Conservation (phyloP, 2,797 vertebrate species). For the Premnoplex brunnescens region DNA sequence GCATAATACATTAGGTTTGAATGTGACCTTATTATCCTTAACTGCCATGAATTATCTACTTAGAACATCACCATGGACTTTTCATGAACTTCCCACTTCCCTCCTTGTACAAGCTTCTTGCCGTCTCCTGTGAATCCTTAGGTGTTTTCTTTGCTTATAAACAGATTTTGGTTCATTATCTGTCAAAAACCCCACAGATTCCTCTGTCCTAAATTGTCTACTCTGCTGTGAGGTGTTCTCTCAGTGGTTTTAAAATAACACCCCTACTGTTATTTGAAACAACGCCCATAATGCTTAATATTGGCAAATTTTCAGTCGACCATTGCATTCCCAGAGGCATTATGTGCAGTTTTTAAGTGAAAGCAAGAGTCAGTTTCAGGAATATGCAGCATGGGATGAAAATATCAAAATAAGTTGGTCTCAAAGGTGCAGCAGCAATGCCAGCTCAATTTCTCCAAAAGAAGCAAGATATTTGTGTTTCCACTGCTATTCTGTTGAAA, state of each 20-base stretch:
- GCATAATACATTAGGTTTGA: background rate
- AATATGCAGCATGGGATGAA: background rate
- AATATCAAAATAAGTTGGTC: background rate
- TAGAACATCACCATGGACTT: background rate
- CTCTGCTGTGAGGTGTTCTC: background rate
- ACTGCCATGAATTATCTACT: background rate
- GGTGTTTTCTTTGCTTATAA: background rate
- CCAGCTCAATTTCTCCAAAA: background rate
- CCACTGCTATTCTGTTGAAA: background rate
- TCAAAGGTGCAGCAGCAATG: background rate
- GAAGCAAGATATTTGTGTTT: background rate
- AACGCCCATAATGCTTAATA: background rate
- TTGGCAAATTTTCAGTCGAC: background rate
- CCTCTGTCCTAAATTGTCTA: background rate
- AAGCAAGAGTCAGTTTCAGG: background rate
- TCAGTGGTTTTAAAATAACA: background rate
- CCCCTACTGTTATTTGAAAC: background rate
- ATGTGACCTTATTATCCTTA: background rate
- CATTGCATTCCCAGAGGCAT: background rate
- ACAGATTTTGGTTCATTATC: background rate
- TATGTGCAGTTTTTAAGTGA: background rate
- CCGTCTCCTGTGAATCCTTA: background rate
- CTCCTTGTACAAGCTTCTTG: background rate
- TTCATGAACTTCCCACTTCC: background rate
- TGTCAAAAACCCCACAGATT: fast-evolving